Evolutionary conservation across 2,797 vertebrate species (phyloP), one percentile per base, ranked within the genome.

Genomic region (Aldrovandia affinis): DNA sequence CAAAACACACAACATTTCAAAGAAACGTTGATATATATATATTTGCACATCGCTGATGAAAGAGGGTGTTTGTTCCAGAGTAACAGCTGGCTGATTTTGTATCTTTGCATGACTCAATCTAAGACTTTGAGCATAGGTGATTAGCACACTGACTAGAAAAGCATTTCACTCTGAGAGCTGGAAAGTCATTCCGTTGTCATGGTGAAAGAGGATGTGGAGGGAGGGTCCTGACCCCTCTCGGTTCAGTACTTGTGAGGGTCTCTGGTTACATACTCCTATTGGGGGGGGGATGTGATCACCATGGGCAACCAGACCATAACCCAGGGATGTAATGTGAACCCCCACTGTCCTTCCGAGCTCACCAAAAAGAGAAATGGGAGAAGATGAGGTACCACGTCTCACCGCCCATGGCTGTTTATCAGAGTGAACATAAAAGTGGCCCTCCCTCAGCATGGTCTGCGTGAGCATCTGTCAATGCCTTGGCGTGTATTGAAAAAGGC

Each of bases 101-200:
- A 18, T 44, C 0, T 75, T 5, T 18, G 2, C 70, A 75, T n/a
- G 70, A 25, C 70, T 75, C 36, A 75, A 47, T 12, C 20, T 44
- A 39, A 12, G 39, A 44, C 39, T 5, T 75, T 75, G 70, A n/a
- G 42, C 36, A 22, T 4, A 75, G 70, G n/a, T 47, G 36, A 47
- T 30, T 44, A 75, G 36, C 22, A 42, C 70, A n/a, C 15, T 75
- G 6, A 47, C 44, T 25, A 75, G 36, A 75, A 25, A 75, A 44
- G 39, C 36, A 75, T 47, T 52, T 47, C 70, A 20, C 18, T 14
- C 55, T 20, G 10, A 18, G 42, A 44, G 39, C 70, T 20, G 55
- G 15, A 15, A 44, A 75, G 70, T 75, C 39, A 9, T 39, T 39
- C 36, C n/a, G 70, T 75, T 75, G 70, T 75, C 77, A 54, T 79